Percentiles rank a stretch among this genome's conserved stretches.
Conservation (phyloP, 2,797 vertebrate species). For the Lagorchestes hirsutus region DNA sequence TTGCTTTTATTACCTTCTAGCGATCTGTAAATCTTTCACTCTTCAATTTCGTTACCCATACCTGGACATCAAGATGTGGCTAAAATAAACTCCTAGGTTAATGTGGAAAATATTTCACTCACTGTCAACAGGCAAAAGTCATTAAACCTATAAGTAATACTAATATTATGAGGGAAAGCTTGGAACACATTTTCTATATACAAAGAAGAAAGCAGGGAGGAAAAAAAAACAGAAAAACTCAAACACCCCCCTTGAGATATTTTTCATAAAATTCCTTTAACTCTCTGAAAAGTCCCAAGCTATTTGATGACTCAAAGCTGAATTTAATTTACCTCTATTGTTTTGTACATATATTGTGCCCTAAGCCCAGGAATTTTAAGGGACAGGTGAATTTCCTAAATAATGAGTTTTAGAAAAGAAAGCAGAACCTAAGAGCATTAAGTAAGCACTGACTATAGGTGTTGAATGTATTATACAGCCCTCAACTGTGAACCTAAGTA, state of each 20-base stretch:
- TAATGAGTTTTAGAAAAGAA: not conserved
- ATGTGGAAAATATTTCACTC: constrained; percentile 7
- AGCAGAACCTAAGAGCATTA: not conserved
- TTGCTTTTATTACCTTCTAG: not conserved
- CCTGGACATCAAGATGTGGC: not conserved
- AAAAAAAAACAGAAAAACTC: not conserved
- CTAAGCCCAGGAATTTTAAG: not conserved
- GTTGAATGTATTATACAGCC: not conserved
- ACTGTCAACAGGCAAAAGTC: constrained; percentile 8
- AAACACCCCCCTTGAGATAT: not conserved
- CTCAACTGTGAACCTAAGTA: not conserved
- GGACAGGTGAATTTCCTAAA: not conserved
- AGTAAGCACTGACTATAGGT: not conserved
- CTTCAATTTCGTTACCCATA: not conserved
- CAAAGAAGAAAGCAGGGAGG: not conserved
- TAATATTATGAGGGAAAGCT: not conserved
- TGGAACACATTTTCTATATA: constrained; percentile 8
- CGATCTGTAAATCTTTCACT: constrained; percentile 8
- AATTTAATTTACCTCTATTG: not conserved
- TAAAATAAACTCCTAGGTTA: not conserved
- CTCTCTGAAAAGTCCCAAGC: not conserved
- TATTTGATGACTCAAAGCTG: not conserved
- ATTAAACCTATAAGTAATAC: not conserved
- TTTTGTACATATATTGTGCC: not conserved
- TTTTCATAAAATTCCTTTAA: not conserved